Conservation (phyloP, 2,113 vertebrate species). For the Vulpes lagopus region DNA sequence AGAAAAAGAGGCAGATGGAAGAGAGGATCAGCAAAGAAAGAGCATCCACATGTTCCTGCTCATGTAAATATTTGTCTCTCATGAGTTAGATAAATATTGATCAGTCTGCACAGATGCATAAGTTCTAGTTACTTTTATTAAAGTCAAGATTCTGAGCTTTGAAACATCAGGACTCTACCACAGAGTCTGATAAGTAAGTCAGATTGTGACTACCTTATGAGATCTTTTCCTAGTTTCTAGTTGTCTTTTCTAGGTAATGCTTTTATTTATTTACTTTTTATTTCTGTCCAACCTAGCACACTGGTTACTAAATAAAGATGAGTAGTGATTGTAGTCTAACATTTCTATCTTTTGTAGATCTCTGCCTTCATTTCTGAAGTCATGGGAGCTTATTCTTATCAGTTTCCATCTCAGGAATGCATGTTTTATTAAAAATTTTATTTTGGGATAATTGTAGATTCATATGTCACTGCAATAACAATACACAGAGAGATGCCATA, state of each 20-base stretch:
- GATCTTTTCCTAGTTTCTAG: background rate
- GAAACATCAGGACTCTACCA: background rate
- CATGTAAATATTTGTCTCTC: background rate
- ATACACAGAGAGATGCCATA: background rate
- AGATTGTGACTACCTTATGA: background rate
- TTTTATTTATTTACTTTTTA: background rate
- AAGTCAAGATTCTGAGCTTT: background rate
- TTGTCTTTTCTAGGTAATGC: background rate
- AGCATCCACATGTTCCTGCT: background rate
- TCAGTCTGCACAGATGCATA: background rate
- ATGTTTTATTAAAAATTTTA: background rate
- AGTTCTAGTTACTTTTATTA: background rate
- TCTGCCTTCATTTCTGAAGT: background rate
- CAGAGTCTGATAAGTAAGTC: background rate
- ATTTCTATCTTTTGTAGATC: background rate
- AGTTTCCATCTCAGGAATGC: background rate
- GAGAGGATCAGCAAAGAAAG: constrained; percentile 9
- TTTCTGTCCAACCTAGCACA: background rate
- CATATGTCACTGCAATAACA: background rate
- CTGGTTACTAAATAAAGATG: background rate
- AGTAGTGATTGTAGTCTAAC: background rate
- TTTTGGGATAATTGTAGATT: background rate
- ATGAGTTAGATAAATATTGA: background rate
- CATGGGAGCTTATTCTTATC: background rate
- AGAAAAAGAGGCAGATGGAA: background rate